These are phyloP conservation scores for Hippocampus kuda DNA, from an alignment of 2,797 vertebrate species.

Conservation along the genomic window DNA sequence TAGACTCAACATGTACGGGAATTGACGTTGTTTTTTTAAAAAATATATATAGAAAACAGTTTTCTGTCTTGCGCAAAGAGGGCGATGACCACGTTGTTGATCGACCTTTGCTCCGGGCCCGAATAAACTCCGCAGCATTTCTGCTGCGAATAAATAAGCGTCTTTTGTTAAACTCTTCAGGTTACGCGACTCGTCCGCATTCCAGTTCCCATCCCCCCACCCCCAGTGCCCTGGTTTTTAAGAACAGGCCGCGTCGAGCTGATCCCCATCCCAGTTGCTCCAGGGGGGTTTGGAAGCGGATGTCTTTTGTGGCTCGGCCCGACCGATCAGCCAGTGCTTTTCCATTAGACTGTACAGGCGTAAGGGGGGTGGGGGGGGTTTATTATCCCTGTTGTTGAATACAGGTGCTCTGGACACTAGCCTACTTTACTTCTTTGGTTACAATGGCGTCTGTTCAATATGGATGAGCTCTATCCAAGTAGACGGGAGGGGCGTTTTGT, in stretches of 20 bases:
- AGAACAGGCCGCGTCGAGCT: slow-evolving; percentile 48
- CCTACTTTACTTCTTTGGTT: slow-evolving; percentile 35
- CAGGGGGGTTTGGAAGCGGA: slow-evolving; percentile 26
- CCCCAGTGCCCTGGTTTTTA: slow-evolving; percentile 42
- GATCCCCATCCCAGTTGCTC: slow-evolving; percentile 52
- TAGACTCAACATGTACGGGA: slow-evolving; percentile 1
- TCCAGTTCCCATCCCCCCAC: slow-evolving; percentile 5
- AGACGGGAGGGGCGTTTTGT: background rate
- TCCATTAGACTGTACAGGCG: slow-evolving; percentile 41
- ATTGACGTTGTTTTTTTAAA: background rate
- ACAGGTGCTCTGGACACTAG: slow-evolving; percentile 53
- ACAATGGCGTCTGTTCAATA: slow-evolving; percentile 29
- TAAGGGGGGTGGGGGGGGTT: slow-evolving; percentile 22
- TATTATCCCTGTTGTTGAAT: slow-evolving; percentile 41
- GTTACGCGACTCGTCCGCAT: slow-evolving; percentile 24
- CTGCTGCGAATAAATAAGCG: slow-evolving; percentile 21
- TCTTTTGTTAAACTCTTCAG: slow-evolving; percentile 34
- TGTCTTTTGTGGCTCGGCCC: slow-evolving; percentile 42
- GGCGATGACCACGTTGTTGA: too few relatives aligned
- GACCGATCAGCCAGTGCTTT: slow-evolving; percentile 27
- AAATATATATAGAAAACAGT: background rate
- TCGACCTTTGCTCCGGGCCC: background rate
- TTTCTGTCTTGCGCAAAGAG: background rate
- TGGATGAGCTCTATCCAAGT: slow-evolving; percentile 11
- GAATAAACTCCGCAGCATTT: slow-evolving; percentile 4